Evolutionary conservation across 2,113 vertebrate genomes (phyloP).

Genomic region (Phyllopteryx taeniolatus): DNA sequence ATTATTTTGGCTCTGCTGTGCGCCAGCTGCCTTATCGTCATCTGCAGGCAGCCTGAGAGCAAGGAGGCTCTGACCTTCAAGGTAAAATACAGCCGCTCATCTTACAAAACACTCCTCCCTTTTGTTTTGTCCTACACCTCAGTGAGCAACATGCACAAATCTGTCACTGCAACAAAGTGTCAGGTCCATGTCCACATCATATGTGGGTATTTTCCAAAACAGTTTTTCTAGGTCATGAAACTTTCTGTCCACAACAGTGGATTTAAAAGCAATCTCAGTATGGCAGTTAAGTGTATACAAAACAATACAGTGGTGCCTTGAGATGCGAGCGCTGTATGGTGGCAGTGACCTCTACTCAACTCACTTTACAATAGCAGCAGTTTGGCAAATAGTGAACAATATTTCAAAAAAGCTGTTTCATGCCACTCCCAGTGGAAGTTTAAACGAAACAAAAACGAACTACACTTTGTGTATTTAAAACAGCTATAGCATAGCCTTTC

Average conservation of each 20-base stretch:
- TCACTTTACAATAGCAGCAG: too few relatives aligned
- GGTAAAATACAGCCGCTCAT: constrained; percentile 65
- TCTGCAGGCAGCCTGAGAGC: constrained; percentile 91
- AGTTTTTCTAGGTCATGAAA: background rate
- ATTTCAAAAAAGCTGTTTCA: too few relatives aligned
- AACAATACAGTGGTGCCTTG: too few relatives aligned
- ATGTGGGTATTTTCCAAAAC: background rate
- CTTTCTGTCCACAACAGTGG: background rate
- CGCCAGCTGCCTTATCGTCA: constrained; percentile 66
- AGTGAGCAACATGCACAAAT: background rate
- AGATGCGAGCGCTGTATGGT: too few relatives aligned
- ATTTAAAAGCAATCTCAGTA: background rate
- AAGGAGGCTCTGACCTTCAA: constrained; percentile 83
- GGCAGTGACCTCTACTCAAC: too few relatives aligned
- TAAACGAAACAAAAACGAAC: too few relatives aligned
- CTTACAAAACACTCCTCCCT: background rate
- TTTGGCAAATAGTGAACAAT: too few relatives aligned
- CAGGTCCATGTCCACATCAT: background rate
- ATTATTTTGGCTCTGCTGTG: constrained; percentile 69
- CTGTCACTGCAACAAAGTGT: background rate
- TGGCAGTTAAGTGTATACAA: too few relatives aligned
- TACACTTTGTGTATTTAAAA: too few relatives aligned
- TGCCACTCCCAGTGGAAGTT: too few relatives aligned
- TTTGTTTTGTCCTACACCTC: background rate
- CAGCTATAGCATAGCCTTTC: too few relatives aligned